phyloP scores from a whole-genome alignment of 1,140 invertebrate species.

The Stegodyphus dumicola region DNA sequence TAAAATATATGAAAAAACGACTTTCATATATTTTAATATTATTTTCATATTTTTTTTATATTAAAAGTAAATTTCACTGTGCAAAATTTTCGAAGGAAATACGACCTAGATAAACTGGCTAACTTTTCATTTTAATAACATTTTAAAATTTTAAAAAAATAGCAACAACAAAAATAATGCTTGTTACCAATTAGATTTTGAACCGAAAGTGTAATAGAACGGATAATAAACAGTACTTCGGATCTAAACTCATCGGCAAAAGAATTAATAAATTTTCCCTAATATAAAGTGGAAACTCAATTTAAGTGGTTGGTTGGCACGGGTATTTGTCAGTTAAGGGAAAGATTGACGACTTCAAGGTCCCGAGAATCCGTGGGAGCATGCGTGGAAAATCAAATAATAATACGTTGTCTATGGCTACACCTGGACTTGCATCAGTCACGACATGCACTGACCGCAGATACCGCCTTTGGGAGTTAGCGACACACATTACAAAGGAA shows the following conservation, averaged over 20 bases:
- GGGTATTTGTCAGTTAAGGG: constrained; percentile 41
- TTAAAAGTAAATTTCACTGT: too few species aligned
- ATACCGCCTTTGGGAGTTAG: neutral
- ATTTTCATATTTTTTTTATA: too few species aligned
- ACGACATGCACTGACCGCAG: constrained; percentile 44
- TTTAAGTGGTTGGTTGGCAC: constrained; percentile 5
- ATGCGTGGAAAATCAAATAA: constrained; percentile 48
- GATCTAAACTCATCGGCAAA: constrained; percentile 3
- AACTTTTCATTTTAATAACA: too few species aligned
- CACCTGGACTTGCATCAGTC: constrained; percentile 26
- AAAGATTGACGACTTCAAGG: constrained; percentile 49
- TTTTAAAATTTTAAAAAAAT: too few species aligned
- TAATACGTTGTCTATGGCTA: constrained; percentile 37
- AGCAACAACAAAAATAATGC: too few species aligned
- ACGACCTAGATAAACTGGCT: too few species aligned
- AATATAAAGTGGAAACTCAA: constrained; percentile 32
- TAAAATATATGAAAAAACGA: too few species aligned
- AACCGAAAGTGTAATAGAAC: too few species aligned
- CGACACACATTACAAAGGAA: constrained; percentile 2
- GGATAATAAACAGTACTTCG: neutral
- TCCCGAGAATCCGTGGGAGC: constrained; percentile 33
- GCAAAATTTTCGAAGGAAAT: too few species aligned
- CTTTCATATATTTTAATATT: too few species aligned
- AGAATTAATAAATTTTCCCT: constrained; percentile 28
- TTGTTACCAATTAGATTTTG: too few species aligned